A percentile compares a stretch with the other conserved stretches of the same genome.
These are phyloP conservation scores for Todus mexicanus DNA, from an alignment of 2,797 vertebrate genomes.

Conservation along the genomic window DNA sequence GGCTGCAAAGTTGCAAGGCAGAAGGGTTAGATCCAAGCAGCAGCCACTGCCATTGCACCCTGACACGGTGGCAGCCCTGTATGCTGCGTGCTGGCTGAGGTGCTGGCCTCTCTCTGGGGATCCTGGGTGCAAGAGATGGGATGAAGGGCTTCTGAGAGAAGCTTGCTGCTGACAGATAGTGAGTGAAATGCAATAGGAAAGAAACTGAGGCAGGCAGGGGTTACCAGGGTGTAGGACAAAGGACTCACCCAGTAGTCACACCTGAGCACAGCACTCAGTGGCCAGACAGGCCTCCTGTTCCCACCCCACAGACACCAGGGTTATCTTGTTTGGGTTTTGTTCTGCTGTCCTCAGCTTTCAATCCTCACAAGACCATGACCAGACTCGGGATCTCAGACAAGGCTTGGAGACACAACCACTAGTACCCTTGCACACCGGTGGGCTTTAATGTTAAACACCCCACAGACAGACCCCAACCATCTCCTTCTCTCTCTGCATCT, in stretches of 20 bases:
- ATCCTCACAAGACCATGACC: neutral
- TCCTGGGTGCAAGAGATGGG: neutral
- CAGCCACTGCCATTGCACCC: neutral
- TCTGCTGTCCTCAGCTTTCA: neutral
- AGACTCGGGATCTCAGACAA: fast-evolving
- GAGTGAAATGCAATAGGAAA: neutral
- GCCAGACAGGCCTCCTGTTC: neutral
- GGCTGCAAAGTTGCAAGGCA: neutral
- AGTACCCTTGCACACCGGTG: neutral
- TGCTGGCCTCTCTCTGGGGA: neutral
- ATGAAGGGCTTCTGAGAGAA: neutral
- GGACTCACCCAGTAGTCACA: fast-evolving
- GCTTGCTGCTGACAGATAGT: neutral
- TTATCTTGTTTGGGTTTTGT: neutral
- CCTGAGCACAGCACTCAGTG: fast-evolving
- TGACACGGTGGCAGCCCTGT: fast-evolving
- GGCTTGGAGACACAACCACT: neutral
- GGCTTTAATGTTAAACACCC: neutral
- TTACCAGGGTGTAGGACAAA: neutral
- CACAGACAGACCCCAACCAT: neutral
- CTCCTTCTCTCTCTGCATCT: neutral
- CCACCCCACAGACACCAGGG: neutral
- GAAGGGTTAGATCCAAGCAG: neutral
- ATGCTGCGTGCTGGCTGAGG: fast-evolving
- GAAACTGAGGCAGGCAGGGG: neutral